These are phyloP conservation scores for Antennarius maculatus DNA, from an alignment of 2,797 vertebrate genomes.

Conservation along the genomic window DNA sequence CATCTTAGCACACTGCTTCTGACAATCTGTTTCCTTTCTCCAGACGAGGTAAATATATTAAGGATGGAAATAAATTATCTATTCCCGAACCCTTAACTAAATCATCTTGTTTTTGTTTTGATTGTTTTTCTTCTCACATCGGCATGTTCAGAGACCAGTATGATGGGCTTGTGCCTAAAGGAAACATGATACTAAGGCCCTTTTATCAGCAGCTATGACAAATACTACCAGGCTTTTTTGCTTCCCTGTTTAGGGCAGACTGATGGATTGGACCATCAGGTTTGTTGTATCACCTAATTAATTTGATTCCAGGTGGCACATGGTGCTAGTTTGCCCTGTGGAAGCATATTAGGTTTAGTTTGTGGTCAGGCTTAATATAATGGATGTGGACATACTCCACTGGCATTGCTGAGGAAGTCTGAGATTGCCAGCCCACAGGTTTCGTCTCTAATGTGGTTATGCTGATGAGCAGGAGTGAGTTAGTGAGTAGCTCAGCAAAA, in stretches of 20 bases:
- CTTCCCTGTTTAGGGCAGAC: constrained; percentile 57
- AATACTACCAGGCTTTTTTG: constrained; percentile 32
- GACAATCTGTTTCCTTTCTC: constrained; percentile 79
- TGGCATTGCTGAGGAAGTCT: constrained; percentile 73
- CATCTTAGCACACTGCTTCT: constrained; percentile 79
- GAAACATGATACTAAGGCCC: constrained; percentile 19
- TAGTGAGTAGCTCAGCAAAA: constrained; percentile 76
- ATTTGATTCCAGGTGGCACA: constrained; percentile 72
- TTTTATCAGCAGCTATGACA: constrained; percentile 21
- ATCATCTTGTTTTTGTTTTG: constrained; percentile 59
- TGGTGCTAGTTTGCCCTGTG: constrained; percentile 59
- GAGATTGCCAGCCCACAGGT: constrained; percentile 78
- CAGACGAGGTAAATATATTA: constrained; percentile 82
- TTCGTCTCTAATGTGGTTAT: constrained; percentile 80
- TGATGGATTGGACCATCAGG: constrained; percentile 61
- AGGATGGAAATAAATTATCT: constrained; percentile 76
- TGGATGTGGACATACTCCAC: constrained; percentile 74
- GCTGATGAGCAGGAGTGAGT: constrained; percentile 79
- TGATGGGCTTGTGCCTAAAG: constrained; percentile 14
- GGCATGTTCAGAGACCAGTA: constrained; percentile 21
- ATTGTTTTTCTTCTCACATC: constrained; percentile 54
- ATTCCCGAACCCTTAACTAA: constrained; percentile 65
- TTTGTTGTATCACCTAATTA: constrained; percentile 73
- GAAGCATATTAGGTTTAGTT: constrained; percentile 65
- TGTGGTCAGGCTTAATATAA: constrained; percentile 72